Percentiles rank a stretch among this genome's conserved stretches.
Evolutionary conservation across 1,140 invertebrate genomes (phyloP).

Genomic region (Rhagoletis pomonella): DNA sequence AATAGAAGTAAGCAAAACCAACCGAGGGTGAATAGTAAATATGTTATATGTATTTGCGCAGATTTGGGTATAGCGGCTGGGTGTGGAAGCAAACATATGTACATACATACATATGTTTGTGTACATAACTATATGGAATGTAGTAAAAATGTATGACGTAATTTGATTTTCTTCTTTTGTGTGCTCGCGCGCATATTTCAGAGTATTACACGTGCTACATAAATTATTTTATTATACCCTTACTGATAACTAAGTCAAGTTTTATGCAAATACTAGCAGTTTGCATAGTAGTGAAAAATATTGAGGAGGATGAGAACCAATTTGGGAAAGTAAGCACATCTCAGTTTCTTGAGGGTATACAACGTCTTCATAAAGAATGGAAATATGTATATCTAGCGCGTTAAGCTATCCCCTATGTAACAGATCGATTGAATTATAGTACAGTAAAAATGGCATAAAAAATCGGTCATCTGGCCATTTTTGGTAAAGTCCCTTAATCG

Average conservation of each 20-base stretch:
- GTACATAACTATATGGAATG: too few species aligned
- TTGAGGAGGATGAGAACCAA: not conserved
- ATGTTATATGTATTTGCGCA: not conserved
- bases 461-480: too few species aligned
- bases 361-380: too few species aligned
- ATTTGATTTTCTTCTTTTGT: not conserved
- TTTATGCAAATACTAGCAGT: slow-evolving; percentile 38
- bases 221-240: slow-evolving; percentile 32
- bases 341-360: too few species aligned
- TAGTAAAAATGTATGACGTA: not conserved
- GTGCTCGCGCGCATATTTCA: not conserved
- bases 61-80: not conserved
- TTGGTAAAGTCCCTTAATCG: too few species aligned
- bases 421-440: too few species aligned
- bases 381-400: too few species aligned
- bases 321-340: not conserved
- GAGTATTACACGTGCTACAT: not conserved
- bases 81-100: not conserved
- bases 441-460: too few species aligned
- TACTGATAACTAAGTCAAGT: slow-evolving; percentile 1
- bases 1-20: not conserved
- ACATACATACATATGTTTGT: not conserved
- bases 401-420: too few species aligned
- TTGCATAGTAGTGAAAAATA: slow-evolving; percentile 14
- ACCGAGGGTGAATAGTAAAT: not conserved